Conservation (phyloP, 2,888 invertebrate species). For the Xanthorhoe spadicearia region DNA sequence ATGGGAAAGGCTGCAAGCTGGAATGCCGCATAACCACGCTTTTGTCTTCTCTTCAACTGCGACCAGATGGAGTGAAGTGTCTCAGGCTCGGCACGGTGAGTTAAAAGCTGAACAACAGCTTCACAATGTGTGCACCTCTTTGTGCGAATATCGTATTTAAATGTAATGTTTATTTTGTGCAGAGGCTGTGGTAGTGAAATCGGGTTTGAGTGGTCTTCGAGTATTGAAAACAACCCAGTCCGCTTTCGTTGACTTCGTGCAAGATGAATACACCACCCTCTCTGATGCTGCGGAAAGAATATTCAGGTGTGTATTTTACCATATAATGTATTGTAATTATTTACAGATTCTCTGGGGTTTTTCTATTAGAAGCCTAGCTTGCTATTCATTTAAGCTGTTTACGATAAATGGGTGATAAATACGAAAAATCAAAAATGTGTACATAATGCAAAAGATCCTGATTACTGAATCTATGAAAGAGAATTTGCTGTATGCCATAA, state of each 20-base stretch:
- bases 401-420: too few species aligned
- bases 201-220: conserved; percentile 88
- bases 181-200: conserved; percentile 86
- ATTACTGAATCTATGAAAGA: too few species aligned
- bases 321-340: neutral
- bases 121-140: neutral
- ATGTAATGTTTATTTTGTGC: conserved; percentile 41
- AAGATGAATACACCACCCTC: conserved; percentile 91
- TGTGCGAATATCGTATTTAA: neutral
- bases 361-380: too few species aligned
- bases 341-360: too few species aligned
- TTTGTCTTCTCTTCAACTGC: conserved; percentile 89
- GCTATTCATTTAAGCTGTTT: too few species aligned
- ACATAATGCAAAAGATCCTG: too few species aligned
- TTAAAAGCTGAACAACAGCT: conserved; percentile 24
- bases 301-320: conserved; percentile 72
- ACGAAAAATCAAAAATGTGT: too few species aligned
- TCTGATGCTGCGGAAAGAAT: conserved; percentile 91
- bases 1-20: conserved; percentile 88
- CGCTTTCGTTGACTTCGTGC: conserved; percentile 91
- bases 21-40: conserved; percentile 89
- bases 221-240: conserved; percentile 93
- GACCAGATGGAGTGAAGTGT: conserved; percentile 88
- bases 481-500: too few species aligned
- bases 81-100: conserved; percentile 87